Evolutionary conservation across 1,140 invertebrate genomes (phyloP).

Genomic region (Vanessa tameamea): DNA sequence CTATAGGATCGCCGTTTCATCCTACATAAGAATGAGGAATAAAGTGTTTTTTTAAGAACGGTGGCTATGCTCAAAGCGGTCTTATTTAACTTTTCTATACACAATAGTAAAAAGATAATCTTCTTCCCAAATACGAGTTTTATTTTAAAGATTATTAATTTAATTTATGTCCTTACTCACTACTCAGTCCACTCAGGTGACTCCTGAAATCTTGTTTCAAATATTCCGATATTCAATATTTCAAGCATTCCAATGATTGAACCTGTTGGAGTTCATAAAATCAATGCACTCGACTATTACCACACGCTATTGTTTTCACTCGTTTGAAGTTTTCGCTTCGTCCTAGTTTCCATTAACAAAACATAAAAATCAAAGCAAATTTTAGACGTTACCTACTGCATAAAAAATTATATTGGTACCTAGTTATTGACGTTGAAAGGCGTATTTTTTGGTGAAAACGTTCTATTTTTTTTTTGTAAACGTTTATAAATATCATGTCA

Average conservation of each 20-base stretch:
- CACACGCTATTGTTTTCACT: slow-evolving; percentile 24
- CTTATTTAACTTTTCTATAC: background rate
- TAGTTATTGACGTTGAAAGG: slow-evolving; percentile 1
- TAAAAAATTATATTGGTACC: slow-evolving; percentile 1
- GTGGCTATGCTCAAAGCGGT: too few relatives aligned
- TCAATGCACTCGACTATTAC: slow-evolving; percentile 21
- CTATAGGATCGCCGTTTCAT: too few relatives aligned
- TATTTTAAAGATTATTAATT: too few relatives aligned
- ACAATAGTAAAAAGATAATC: too few relatives aligned
- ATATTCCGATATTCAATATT: too few relatives aligned
- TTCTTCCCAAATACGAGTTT: too few relatives aligned
- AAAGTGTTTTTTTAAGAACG: too few relatives aligned
- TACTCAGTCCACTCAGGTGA: too few relatives aligned
- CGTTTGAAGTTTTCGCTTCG: slow-evolving; percentile 25
- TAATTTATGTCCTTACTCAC: too few relatives aligned
- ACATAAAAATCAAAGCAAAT: slow-evolving; percentile 23
- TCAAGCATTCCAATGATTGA: background rate
- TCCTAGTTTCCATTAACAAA: slow-evolving; percentile 16
- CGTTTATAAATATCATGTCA: background rate
- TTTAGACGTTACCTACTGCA: slow-evolving; percentile 12
- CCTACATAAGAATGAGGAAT: too few relatives aligned
- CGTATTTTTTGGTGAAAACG: background rate
- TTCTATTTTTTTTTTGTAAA: background rate
- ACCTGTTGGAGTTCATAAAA: slow-evolving; percentile 15
- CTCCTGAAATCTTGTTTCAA: too few relatives aligned